Evolutionary conservation across 1,140 invertebrate species (phyloP).

Genomic region (Uloborus diversus): DNA sequence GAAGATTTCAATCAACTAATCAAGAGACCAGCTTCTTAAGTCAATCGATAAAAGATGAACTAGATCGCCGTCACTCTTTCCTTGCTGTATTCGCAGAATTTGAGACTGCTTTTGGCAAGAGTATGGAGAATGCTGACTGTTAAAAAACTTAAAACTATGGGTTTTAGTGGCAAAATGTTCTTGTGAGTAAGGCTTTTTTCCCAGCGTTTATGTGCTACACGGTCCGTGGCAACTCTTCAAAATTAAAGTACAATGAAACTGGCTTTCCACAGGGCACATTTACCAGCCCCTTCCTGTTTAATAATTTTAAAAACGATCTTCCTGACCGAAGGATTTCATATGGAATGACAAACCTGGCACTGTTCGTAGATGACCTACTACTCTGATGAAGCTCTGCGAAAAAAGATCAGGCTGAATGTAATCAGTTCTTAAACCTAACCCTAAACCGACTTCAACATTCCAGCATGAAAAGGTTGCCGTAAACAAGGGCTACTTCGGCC

Average conservation of each 20-base stretch:
- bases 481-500: no score
- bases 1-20: not conserved
- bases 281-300: not conserved
- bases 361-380: not conserved
- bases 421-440: no score
- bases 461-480: no score
- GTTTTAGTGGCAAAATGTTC: not conserved
- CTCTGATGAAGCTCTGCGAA: not conserved
- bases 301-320: not conserved
- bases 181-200: not conserved
- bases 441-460: no score
- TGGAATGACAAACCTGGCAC: not conserved
- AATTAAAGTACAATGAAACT: not conserved
- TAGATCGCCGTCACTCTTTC: not conserved
- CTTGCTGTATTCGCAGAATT: conserved; percentile 17
- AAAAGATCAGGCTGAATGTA: not conserved
- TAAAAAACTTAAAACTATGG: not conserved
- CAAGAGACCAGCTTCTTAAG: not conserved
- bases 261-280: conserved; percentile 3
- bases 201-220: not conserved
- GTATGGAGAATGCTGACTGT: conserved; percentile 1
- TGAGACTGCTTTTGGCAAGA: conserved; percentile 5
- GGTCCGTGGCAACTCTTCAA: not conserved
- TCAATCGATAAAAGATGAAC: conserved; percentile 5
- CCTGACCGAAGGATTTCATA: not conserved